Evolutionary conservation across 1,140 invertebrate species (phyloP).

Genomic region (Tetramorium simillimum): DNA sequence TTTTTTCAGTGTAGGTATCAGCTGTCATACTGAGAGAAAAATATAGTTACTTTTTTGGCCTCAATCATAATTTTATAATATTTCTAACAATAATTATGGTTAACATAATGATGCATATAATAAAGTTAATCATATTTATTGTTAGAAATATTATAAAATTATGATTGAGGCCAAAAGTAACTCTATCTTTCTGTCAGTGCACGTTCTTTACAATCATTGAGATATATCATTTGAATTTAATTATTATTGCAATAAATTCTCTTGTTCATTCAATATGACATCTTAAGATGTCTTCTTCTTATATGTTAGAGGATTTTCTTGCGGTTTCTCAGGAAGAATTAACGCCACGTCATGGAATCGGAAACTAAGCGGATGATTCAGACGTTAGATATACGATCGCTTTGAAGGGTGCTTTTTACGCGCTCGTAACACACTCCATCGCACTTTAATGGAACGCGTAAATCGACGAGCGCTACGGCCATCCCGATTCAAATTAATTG

Average conservation of each 20-base stretch:
- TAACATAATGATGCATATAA: no score
- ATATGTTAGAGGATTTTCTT: conserved; percentile 13
- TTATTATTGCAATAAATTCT: neutral
- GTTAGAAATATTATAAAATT: no score
- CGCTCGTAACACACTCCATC: neutral
- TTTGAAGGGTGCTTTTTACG: neutral
- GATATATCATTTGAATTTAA: neutral
- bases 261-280: neutral
- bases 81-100: no score
- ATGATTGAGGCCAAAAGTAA: no score
- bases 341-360: conserved; percentile 1
- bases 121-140: no score
- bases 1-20: no score
- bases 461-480: neutral
- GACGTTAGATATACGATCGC: neutral
- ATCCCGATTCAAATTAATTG: conserved; percentile 14
- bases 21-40: no score
- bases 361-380: conserved; percentile 6
- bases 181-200: no score
- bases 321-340: conserved; percentile 15
- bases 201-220: neutral
- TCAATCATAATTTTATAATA: no score
- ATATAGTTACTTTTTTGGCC: no score
- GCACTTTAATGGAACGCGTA: conserved; percentile 13
- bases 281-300: conserved; percentile 9